Conservation (phyloP, 1,140 invertebrate genomes). For the Thereuonema tuberculata region DNA sequence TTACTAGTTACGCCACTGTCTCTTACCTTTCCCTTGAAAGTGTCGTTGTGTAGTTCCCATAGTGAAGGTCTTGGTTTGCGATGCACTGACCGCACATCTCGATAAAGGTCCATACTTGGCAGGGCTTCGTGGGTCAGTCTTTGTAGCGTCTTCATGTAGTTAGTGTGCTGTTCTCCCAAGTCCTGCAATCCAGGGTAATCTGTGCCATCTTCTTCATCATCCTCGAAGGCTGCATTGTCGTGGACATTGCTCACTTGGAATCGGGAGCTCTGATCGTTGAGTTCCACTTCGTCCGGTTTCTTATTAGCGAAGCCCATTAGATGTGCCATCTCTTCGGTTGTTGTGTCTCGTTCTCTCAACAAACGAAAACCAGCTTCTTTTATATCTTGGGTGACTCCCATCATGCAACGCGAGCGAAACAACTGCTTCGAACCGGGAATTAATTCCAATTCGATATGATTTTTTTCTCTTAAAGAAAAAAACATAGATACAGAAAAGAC, state of each 20-base stretch:
- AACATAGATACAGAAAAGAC: no score
- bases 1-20: no score
- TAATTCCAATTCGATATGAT: no score
- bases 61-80: constrained; percentile 75
- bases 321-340: no score
- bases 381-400: no score
- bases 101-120: constrained; percentile 81
- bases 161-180: constrained; percentile 35
- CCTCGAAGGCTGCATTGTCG: neutral
- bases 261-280: neutral
- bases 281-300: neutral
- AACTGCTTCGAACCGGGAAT: no score
- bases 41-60: constrained; percentile 50
- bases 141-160: constrained; percentile 64
- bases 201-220: neutral
- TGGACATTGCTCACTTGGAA: neutral
- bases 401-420: no score
- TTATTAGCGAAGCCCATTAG: neutral
- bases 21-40: constrained; percentile 1
- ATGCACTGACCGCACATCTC: constrained; percentile 75
- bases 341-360: no score
- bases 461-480: no score
- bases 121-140: constrained; percentile 82
- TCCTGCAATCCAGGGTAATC: neutral
- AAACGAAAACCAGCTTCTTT: no score